Conservation (phyloP, 2,888 invertebrate species). For the Myathropa florea region DNA sequence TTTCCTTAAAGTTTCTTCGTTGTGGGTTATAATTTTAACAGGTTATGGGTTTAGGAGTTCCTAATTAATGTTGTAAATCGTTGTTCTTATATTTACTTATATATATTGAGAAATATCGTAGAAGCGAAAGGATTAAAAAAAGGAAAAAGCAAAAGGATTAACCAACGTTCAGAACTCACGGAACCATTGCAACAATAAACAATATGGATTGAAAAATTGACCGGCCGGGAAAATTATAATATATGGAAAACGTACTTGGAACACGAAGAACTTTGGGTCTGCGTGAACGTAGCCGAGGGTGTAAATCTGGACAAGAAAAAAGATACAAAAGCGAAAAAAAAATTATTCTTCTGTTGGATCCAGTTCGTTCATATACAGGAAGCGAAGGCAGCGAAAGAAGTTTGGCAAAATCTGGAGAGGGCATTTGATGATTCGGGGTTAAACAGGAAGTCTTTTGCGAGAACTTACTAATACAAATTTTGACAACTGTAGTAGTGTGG, state of each 20-base stretch:
- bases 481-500: neutral
- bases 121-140: neutral
- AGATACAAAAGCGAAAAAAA: no score
- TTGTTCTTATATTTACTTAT: neutral
- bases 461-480: neutral
- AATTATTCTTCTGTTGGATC: no score
- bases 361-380: no score
- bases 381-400: no score
- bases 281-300: neutral
- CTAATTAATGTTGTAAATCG: neutral
- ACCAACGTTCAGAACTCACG: no score
- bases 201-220: no score
- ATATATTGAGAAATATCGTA: neutral
- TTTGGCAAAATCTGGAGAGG: constrained; percentile 56
- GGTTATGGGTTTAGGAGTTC: neutral
- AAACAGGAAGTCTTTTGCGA: constrained; percentile 31
- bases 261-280: neutral
- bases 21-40: neutral
- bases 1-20: neutral
- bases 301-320: no score
- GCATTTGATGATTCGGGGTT: constrained; percentile 74
- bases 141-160: neutral
- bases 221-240: no score
- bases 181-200: no score
- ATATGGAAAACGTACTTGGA: neutral